Conservation (phyloP, 2,888 invertebrate genomes). For the Lampropteryx suffumata region DNA sequence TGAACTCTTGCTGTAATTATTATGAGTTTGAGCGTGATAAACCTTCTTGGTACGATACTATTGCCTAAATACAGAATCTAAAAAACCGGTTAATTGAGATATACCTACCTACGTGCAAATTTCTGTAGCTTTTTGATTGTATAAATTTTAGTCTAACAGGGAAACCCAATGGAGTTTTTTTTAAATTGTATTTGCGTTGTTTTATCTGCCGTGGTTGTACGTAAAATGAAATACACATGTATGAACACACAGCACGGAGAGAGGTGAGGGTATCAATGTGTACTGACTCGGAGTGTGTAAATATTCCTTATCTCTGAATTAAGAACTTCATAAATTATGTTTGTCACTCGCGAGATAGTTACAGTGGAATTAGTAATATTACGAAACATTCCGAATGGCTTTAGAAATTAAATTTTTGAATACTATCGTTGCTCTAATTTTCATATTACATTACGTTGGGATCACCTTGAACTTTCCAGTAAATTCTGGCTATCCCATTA, state of each 20-base stretch:
- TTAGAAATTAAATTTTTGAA: slow-evolving; percentile 20
- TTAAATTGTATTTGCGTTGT: slow-evolving; percentile 65
- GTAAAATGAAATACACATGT: slow-evolving; percentile 76
- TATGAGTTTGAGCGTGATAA: too few species aligned
- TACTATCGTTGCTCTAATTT: slow-evolving; percentile 2
- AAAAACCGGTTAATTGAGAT: too few species aligned
- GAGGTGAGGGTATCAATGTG: slow-evolving; percentile 72
- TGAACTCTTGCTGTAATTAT: too few species aligned
- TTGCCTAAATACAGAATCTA: neutral
- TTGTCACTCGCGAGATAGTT: slow-evolving; percentile 75
- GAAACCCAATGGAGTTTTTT: slow-evolving; percentile 44
- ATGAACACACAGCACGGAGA: slow-evolving; percentile 60
- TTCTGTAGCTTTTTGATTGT: slow-evolving; percentile 40
- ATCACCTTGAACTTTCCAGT: neutral
- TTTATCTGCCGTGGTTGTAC: slow-evolving; percentile 73
- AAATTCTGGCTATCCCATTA: too few species aligned
- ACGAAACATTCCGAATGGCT: slow-evolving; percentile 44
- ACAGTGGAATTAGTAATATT: slow-evolving; percentile 53
- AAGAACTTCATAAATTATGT: slow-evolving; percentile 82
- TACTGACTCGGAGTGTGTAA: slow-evolving; percentile 71
- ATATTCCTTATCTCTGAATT: slow-evolving; percentile 79
- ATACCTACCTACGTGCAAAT: too few species aligned
- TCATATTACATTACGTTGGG: neutral
- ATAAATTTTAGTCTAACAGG: slow-evolving; percentile 43
- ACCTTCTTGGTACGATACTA: too few species aligned